Base-by-base conservation (phyloP, 2,888 invertebrate genomes). In the Heliconius charithonia region DNA sequence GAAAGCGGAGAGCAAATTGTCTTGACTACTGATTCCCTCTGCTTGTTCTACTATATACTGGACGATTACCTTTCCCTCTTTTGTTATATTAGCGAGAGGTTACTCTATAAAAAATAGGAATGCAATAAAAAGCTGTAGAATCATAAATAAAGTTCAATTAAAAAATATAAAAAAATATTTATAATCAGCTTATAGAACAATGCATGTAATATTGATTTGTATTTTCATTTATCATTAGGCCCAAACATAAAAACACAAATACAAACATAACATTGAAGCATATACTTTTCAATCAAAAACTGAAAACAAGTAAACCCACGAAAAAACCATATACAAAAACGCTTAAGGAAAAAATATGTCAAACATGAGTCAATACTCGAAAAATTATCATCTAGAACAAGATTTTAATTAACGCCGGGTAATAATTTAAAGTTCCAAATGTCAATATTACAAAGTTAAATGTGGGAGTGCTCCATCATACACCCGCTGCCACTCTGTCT, bases 401-500 rank as follows among this genome's bases (percentile, higher is more conserved):
- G 66, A 75, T 78, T 77, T 77, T 79, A 78, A 76, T 78, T 78
- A 78, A 76, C 76, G 72, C 66, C 71, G 62, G 63, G 51, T 74
- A 79, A 78, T 78, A 66, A 72, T 69, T 72, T 78, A 75, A 78
- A 81, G 27, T 22, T 79, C 65, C 65, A 56, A 75, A 41, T 74
- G 72, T 75, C 74, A 72, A 69, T 69, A 73, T 75, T 67, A 67
- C 62, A 77, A 66, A 80, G 37, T 41, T 29, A 80, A 71, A 77
- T 75, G 59, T 67, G 69, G 63, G 63, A 77, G 59, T 25, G 59
- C 87, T 85, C 84, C 83, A 82, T 83, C 85, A 83, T 81, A 84
- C 82, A 41, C 67, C 85, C 73, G 92, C 89, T 91, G 93, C 94
- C 94, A 93, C 87, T 88, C 91, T 92, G 94, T 94, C 94, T 94